Percentiles rank a stretch among this genome's conserved stretches.
These are phyloP conservation scores for Microtus richardsoni DNA, from an alignment of 2,113 vertebrate species.

Conservation along the genomic window DNA sequence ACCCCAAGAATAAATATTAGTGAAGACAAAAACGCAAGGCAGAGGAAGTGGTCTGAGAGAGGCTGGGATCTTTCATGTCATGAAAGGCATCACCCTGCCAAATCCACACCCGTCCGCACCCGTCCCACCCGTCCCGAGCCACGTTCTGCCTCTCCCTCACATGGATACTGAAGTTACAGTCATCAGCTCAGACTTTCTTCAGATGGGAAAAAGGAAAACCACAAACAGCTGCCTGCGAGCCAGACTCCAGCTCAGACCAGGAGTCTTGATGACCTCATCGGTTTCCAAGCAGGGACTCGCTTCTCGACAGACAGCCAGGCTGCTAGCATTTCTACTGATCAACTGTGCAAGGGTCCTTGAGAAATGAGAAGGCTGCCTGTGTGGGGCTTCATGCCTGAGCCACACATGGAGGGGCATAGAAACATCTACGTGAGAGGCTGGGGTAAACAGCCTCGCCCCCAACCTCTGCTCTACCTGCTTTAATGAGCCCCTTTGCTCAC, in stretches of 20 bases:
- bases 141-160: conserved; percentile 60
- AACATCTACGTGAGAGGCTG: background rate
- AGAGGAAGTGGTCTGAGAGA: conserved; percentile 79
- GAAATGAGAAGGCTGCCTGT: background rate
- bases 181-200: conserved; percentile 78
- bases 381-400: background rate
- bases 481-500: background rate
- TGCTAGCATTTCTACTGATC: background rate
- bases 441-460: too few relatives aligned
- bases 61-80: conserved; percentile 80
- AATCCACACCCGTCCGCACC: background rate
- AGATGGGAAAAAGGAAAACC: conserved; percentile 71
- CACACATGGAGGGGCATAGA: background rate
- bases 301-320: background rate
- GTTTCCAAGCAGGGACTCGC: conserved; percentile 3
- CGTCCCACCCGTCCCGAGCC: background rate
- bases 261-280: conserved; percentile 54
- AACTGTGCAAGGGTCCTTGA: background rate
- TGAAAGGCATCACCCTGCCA: conserved; percentile 60
- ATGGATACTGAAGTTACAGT: conserved; percentile 28
- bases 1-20: conserved; percentile 86
- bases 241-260: conserved; percentile 47
- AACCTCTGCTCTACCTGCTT: background rate
- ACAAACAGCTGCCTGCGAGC: conserved; percentile 65
- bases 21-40: conserved; percentile 82